These are phyloP conservation scores for Cheiracanthium punctorium DNA, from an alignment of 2,888 invertebrate species.

Conservation along the genomic window DNA sequence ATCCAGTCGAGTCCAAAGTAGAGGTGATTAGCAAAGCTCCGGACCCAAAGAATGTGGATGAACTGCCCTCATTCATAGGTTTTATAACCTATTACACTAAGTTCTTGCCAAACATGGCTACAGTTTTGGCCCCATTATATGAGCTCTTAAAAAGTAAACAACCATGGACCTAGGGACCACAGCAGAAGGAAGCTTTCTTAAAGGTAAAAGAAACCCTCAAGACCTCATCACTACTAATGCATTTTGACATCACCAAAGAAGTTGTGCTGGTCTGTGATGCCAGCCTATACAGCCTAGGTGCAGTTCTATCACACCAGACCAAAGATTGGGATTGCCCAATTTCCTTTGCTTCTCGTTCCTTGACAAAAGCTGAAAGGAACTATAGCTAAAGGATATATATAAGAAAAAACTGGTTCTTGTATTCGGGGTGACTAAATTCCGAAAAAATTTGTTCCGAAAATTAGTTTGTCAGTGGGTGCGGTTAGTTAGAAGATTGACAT, in stretches of 20 bases:
- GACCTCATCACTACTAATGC: constrained; percentile 70
- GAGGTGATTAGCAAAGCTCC: no score
- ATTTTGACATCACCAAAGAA: no score
- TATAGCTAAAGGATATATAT: no score
- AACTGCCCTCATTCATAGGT: constrained; percentile 73
- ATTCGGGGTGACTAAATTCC: constrained; percentile 76
- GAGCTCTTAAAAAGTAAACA: constrained; percentile 67
- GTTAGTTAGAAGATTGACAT: no score
- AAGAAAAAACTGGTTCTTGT: constrained; percentile 74
- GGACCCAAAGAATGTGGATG: no score
- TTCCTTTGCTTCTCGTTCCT: constrained; percentile 71
- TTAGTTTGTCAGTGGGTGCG: no score
- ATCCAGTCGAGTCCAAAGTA: no score
- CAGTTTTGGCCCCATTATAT: constrained; percentile 72
- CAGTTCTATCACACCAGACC: constrained; percentile 73
- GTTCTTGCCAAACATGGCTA: constrained; percentile 72
- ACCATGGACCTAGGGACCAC: constrained; percentile 68
- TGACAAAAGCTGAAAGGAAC: constrained; percentile 70
- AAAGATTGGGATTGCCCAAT: constrained; percentile 74
- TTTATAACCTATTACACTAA: constrained; percentile 73
- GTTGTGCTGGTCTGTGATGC: no score
- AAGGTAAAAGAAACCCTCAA: constrained; percentile 71
- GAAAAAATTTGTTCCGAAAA: no score
- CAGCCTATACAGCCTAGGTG: no score
- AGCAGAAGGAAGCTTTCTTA: no score